These are phyloP conservation scores for Lepisosteus osseus DNA, from an alignment of 2,113 vertebrate species.

Conservation along the genomic window DNA sequence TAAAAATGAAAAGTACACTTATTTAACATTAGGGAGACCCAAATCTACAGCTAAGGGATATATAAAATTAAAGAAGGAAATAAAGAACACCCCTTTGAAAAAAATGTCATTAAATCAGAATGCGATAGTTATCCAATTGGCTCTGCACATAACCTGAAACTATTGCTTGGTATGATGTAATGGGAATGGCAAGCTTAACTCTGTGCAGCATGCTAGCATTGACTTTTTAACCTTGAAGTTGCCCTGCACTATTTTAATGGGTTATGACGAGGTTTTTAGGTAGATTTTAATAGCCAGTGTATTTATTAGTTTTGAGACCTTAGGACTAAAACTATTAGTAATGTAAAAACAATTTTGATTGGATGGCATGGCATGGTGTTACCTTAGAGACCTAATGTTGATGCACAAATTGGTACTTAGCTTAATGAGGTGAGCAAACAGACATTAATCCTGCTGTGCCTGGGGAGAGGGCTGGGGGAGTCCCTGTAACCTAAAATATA, in stretches of 20 bases:
- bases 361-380: conserved; percentile 24
- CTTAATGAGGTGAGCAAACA: conserved; percentile 43
- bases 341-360: conserved; percentile 37
- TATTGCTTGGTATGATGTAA: conserved; percentile 46
- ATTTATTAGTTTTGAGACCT: conserved; percentile 37
- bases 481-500: not conserved
- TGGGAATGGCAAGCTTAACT: conserved; percentile 30
- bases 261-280: conserved; percentile 10
- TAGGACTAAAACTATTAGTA: conserved; percentile 26
- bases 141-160: conserved; percentile 39
- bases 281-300: conserved; percentile 42
- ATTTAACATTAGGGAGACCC: conserved; percentile 52
- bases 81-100: conserved; percentile 51
- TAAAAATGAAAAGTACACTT: conserved; percentile 36
- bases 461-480: conserved; percentile 24
- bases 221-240: conserved; percentile 34
- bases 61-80: conserved; percentile 57
- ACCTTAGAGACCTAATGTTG: conserved; percentile 15
- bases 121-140: conserved; percentile 43
- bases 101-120: conserved; percentile 46
- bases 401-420: conserved; percentile 38
- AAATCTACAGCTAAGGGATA: conserved; percentile 48
- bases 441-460: conserved; percentile 37
- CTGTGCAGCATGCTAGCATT: conserved; percentile 26
- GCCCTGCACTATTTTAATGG: conserved; percentile 23